Evolutionary conservation across 2,888 invertebrate species (phyloP).

Genomic region (Ectropis crepuscularia): DNA sequence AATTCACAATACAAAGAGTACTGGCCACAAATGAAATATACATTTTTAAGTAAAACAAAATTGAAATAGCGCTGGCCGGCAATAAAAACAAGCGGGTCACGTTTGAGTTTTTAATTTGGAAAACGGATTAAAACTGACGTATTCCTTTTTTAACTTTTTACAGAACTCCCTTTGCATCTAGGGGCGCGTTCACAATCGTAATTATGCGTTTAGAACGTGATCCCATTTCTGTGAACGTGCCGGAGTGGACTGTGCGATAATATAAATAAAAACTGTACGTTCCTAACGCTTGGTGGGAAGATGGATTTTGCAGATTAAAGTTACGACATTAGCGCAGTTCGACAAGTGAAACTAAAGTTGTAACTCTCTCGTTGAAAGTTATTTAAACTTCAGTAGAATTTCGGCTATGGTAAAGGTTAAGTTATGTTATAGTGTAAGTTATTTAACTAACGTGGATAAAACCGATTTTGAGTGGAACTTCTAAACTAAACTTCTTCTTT

Average conservation of each 20-base stretch:
- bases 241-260: slow-evolving; percentile 58
- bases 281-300: slow-evolving; percentile 1
- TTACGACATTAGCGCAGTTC: too few species aligned
- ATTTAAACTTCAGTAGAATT: too few species aligned
- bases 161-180: slow-evolving; percentile 55
- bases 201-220: slow-evolving; percentile 79
- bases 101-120: slow-evolving; percentile 65
- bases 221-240: slow-evolving; percentile 75
- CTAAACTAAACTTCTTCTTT: too few species aligned
- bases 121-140: slow-evolving; percentile 64
- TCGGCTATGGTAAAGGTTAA: too few species aligned
- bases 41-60: slow-evolving; percentile 21
- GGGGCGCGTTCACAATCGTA: slow-evolving; percentile 64
- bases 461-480: too few species aligned
- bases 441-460: too few species aligned
- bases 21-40: slow-evolving; percentile 32
- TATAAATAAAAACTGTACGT: slow-evolving; percentile 52
- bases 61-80: slow-evolving; percentile 22
- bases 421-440: too few species aligned
- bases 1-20: slow-evolving; percentile 7
- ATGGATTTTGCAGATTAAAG: too few species aligned
- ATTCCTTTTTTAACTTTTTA: slow-evolving; percentile 46
- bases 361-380: too few species aligned
- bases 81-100: slow-evolving; percentile 55
- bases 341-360: too few species aligned